Evolutionary conservation across 2,113 vertebrate genomes (phyloP).

Genomic region (Gymnogyps californianus): DNA sequence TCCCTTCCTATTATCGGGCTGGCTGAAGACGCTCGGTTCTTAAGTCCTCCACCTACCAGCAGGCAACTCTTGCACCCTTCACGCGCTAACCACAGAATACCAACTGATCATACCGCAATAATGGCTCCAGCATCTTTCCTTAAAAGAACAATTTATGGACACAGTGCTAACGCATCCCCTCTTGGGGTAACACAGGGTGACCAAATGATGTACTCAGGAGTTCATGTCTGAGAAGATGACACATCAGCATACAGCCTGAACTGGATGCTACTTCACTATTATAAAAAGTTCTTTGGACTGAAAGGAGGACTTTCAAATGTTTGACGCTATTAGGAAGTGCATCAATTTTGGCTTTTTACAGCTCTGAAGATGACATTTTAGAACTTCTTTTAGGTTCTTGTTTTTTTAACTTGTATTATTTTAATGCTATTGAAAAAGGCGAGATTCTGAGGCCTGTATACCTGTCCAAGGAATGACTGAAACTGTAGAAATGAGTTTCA

Average conservation of each 20-base stretch:
- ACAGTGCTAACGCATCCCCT: background rate
- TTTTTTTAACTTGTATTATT: background rate
- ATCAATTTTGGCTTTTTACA: background rate
- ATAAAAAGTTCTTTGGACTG: background rate
- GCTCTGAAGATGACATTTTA: background rate
- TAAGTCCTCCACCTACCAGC: background rate
- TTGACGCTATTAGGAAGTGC: background rate
- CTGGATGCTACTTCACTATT: background rate
- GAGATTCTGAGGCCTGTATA: background rate
- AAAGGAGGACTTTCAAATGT: background rate
- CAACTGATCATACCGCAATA: background rate
- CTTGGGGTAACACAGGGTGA: background rate
- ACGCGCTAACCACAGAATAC: background rate
- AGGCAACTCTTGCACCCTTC: slow-evolving; percentile 22
- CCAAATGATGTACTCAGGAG: background rate
- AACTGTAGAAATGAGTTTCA: background rate
- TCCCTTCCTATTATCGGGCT: background rate
- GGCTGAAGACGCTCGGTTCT: background rate
- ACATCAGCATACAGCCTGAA: background rate
- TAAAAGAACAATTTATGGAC: background rate
- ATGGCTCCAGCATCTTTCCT: slow-evolving; percentile 40
- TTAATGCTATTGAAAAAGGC: background rate
- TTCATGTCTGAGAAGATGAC: background rate
- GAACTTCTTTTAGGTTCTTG: background rate
- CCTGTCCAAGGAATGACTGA: background rate